Evolutionary conservation across 2,113 vertebrate genomes (phyloP).

Genomic region (Paramormyrops kingsleyae): DNA sequence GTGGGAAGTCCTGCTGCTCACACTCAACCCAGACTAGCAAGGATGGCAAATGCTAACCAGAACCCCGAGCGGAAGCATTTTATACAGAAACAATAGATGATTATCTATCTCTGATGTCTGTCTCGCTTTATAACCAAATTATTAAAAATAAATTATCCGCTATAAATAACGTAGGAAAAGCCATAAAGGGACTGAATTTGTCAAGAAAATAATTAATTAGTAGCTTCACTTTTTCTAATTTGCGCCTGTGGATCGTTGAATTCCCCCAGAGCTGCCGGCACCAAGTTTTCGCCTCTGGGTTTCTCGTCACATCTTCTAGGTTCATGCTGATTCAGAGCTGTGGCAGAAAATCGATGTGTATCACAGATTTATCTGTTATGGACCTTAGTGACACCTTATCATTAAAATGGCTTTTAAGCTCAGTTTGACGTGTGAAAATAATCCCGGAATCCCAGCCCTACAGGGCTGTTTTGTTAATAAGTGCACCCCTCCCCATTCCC

Average conservation of each 20-base stretch:
- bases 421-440: background rate
- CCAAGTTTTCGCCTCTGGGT: background rate
- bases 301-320: background rate
- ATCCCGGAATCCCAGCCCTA: background rate
- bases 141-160: background rate
- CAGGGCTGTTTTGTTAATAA: background rate
- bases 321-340: background rate
- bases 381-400: background rate
- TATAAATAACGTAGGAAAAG: background rate
- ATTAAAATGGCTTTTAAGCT: background rate
- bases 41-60: background rate
- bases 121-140: background rate
- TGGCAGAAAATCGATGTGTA: background rate
- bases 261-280: background rate
- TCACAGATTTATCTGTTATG: background rate
- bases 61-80: background rate
- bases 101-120: background rate
- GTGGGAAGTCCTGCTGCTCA: background rate
- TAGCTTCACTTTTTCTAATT: background rate
- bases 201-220: background rate
- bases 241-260: background rate
- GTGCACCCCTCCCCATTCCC: background rate
- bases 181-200: background rate
- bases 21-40: background rate
- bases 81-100: background rate